Conservation (phyloP, 2,888 invertebrate genomes). For the Athripsodes cinereus region DNA sequence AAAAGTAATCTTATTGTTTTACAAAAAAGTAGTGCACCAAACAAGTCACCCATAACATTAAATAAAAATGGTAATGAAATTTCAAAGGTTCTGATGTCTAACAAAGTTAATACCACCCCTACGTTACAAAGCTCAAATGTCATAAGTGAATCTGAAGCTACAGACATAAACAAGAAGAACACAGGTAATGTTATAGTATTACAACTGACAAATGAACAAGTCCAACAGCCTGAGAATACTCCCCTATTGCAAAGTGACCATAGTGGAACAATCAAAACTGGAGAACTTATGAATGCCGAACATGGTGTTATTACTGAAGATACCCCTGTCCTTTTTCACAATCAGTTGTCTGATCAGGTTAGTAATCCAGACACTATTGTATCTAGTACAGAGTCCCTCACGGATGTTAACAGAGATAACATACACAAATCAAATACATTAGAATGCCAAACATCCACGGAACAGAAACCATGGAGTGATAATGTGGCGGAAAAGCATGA, state of each 20-base stretch:
- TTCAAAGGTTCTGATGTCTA: conserved; percentile 50
- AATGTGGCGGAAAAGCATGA: conserved; percentile 28
- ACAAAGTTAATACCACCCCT: conserved; percentile 43
- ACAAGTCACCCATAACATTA: conserved; percentile 40
- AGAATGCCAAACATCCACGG: conserved; percentile 33
- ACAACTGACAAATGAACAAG: conserved; percentile 46
- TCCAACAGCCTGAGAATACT: conserved; percentile 44
- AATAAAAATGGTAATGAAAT: conserved; percentile 46
- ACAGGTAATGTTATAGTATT: conserved; percentile 46
- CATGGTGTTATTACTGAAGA: conserved; percentile 46
- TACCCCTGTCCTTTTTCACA: conserved; percentile 50
- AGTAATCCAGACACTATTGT: conserved; percentile 45
- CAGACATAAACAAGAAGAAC: conserved; percentile 31
- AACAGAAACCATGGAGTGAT: not conserved
- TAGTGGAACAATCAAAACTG: conserved; percentile 29
- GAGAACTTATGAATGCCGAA: conserved; percentile 18
- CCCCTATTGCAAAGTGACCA: conserved; percentile 32
- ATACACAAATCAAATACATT: conserved; percentile 32
- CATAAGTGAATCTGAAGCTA: conserved; percentile 13
- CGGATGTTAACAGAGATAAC: conserved; percentile 38
- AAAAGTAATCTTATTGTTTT: conserved; percentile 57
- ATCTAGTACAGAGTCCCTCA: conserved; percentile 41
- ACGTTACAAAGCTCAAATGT: conserved; percentile 28
- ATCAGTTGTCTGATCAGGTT: conserved; percentile 39
- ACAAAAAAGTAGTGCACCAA: conserved; percentile 51